These are phyloP conservation scores for Helarctos malayanus DNA, from an alignment of 2,797 vertebrate genomes.

Conservation along the genomic window DNA sequence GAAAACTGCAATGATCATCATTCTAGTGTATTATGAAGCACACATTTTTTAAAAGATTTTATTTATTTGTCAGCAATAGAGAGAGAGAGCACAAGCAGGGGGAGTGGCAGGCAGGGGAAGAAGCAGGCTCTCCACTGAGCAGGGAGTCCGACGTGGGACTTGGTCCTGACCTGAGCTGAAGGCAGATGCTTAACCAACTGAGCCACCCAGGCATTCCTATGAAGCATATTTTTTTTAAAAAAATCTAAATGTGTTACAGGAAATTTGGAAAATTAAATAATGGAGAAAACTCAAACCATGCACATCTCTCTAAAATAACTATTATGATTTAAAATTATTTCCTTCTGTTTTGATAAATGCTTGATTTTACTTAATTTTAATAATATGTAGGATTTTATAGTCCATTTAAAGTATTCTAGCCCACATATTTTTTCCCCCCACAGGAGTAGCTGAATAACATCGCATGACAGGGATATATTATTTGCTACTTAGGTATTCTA, in stretches of 20 bases:
- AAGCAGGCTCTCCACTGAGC: no score
- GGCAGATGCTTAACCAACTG: no score
- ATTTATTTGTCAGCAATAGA: neutral
- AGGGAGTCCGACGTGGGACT: neutral
- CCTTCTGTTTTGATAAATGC: neutral
- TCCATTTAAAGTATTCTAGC: neutral
- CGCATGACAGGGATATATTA: neutral
- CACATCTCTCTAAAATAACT: neutral
- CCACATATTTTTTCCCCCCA: neutral
- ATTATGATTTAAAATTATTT: neutral
- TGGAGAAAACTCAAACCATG: neutral
- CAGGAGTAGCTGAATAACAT: neutral
- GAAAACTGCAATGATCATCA: neutral
- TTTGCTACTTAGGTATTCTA: neutral
- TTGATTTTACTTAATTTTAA: conserved; percentile 1
- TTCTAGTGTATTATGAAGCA: neutral
- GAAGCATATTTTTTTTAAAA: neutral
- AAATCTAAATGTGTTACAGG: conserved; percentile 21
- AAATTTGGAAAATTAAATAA: conserved; percentile 35
- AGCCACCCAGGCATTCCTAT: no score
- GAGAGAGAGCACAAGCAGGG: neutral
- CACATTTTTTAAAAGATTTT: neutral
- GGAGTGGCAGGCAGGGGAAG: neutral
- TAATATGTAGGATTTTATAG: neutral
- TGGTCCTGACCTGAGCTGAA: neutral